Evolutionary conservation across 2,113 vertebrate species (phyloP), one percentile per base, ranked within the genome.

Genomic region (Delphinus delphis): DNA sequence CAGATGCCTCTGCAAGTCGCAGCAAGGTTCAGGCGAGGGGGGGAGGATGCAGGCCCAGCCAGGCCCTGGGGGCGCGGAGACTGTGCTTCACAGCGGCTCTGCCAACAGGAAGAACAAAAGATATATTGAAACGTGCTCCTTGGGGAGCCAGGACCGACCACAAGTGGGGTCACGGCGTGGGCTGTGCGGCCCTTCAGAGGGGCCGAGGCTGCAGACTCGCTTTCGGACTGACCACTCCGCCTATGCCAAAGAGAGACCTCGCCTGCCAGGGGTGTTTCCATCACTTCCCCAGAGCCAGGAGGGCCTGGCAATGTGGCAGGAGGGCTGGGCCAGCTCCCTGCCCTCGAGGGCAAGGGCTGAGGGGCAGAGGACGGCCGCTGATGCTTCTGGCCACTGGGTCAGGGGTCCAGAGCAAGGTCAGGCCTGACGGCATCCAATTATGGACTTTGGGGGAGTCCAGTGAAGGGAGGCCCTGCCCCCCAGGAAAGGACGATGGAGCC

Each of bases 81-180:
- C 88, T 36, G 50, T 63, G 85, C 53, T 92, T 62, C 96, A 77
- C 41, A 82, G 28, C 0, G 3, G 47, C 74, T 55, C 87, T 84
- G 76, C 94, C 95, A 97, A 76, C 58, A 90, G 60, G 15, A 67
- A 31, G 85, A 68, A 97, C 95, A 97, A 96, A 95, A 70, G 77
- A 74, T 23, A 31, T 38, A 81, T 92, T 94, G 94, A 96, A 70
- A 80, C 38, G 25, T 33, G 17, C 36, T 55, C n/a, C 47, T 2
- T 17, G 3, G 71, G 53, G 62, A 93, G 93, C 86, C 88, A 92
- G 65, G 26, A 26, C 77, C 26, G 77, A 71, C 88, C 84, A 70
- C 76, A 68, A 44, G 0, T 2, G 26, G 33, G 44, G 76, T 62
- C 74, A 33, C 44, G 12, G 28, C 1, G 74, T 18, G 13, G 47